phyloP scores from a whole-genome alignment of 2,888 invertebrate species.

The Thyatira batis region DNA sequence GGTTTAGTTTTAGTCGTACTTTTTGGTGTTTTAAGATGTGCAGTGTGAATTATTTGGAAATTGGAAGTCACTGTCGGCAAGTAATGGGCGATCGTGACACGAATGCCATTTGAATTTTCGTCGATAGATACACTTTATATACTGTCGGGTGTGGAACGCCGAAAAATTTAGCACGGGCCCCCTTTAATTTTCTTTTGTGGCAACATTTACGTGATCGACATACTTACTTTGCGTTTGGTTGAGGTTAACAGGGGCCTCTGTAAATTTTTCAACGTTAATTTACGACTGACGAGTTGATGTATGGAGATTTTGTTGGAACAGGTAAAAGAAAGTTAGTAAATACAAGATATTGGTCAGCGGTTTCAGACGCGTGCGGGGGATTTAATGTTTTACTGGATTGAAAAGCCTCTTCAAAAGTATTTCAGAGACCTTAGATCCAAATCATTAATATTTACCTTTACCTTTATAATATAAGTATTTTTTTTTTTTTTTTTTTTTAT shows the following conservation, averaged over 20 bases:
- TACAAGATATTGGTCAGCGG: too few species aligned
- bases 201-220: constrained; percentile 55
- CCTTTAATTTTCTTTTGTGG: constrained; percentile 68
- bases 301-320: background rate
- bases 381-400: too few species aligned
- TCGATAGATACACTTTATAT: constrained; percentile 57
- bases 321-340: background rate
- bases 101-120: constrained; percentile 73
- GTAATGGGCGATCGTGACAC: constrained; percentile 77
- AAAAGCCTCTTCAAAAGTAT: too few species aligned
- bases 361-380: too few species aligned
- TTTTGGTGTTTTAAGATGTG: constrained; percentile 39
- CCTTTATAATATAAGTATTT: too few species aligned
- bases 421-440: too few species aligned
- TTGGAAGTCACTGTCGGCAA: constrained; percentile 81
- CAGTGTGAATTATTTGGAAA: constrained; percentile 56
- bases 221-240: constrained; percentile 37
- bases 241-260: constrained; percentile 12
- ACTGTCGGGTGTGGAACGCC: constrained; percentile 35
- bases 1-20: constrained; percentile 26
- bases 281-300: background rate
- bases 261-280: constrained; percentile 1
- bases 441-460: too few species aligned
- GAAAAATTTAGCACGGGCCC: constrained; percentile 58
- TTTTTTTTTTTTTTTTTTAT: too few species aligned